Evolutionary conservation across 1,140 invertebrate species (phyloP).

Genomic region (Halotydeus destructor): DNA sequence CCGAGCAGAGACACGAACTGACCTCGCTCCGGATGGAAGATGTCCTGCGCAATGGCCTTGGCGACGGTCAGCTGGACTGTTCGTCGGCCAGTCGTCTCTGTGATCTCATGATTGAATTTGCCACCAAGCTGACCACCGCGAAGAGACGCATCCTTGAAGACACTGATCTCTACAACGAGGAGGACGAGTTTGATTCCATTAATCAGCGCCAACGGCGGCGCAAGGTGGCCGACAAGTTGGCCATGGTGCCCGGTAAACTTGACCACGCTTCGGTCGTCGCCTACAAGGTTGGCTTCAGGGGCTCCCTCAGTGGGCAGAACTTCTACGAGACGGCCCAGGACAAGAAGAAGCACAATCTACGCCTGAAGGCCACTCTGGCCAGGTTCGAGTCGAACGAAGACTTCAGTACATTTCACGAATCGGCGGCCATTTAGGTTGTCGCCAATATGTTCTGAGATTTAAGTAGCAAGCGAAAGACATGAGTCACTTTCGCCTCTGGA

Average conservation of each 20-base stretch:
- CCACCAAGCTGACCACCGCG: constrained; percentile 38
- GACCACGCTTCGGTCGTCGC: constrained; percentile 53
- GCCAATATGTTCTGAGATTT: no score
- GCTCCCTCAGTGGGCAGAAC: background rate
- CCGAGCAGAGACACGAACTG: constrained; percentile 54
- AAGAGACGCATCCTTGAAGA: constrained; percentile 58
- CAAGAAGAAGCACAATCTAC: constrained; percentile 9
- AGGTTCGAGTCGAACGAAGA: constrained; percentile 11
- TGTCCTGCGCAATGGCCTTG: constrained; percentile 45
- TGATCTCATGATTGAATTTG: constrained; percentile 52
- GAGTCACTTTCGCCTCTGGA: no score
- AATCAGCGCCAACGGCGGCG: constrained; percentile 35
- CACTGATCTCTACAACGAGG: constrained; percentile 46
- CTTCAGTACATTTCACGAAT: background rate
- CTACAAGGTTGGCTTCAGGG: constrained; percentile 13
- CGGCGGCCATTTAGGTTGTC: no score
- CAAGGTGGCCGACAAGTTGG: constrained; percentile 45
- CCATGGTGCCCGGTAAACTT: constrained; percentile 65
- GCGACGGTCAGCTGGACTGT: constrained; percentile 30
- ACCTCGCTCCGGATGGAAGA: constrained; percentile 58
- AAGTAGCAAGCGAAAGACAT: no score
- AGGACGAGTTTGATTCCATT: constrained; percentile 27
- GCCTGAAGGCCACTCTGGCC: constrained; percentile 12
- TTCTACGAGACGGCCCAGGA: background rate
- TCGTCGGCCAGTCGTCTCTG: constrained; percentile 40